A percentile compares a stretch with the other conserved stretches of the same genome.
Conservation (phyloP, 2,797 vertebrate species). For the Phyllotis vaccarum region DNA sequence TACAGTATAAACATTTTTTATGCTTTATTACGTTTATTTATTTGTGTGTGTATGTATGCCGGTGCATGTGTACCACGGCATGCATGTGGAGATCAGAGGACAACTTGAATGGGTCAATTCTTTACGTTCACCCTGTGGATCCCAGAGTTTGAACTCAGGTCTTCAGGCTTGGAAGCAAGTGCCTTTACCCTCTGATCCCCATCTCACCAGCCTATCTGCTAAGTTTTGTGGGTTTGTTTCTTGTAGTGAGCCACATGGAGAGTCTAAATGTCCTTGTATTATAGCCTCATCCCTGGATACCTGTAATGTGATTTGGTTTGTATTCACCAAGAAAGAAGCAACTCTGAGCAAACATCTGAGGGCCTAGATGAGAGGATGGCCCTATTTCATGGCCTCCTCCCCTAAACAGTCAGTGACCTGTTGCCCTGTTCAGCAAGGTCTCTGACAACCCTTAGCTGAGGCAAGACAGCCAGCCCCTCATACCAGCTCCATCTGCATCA, state of each 20-base stretch:
- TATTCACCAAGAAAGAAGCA: background rate
- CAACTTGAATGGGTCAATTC: background rate
- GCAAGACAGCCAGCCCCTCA: background rate
- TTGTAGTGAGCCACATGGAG: background rate
- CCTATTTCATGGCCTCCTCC: background rate
- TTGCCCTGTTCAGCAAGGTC: background rate
- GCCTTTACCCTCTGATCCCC: background rate
- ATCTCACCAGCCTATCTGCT: background rate
- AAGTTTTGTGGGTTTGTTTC: background rate
- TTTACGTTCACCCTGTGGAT: background rate
- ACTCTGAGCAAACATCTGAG: background rate
- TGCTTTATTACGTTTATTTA: background rate
- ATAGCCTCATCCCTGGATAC: background rate
- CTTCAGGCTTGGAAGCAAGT: background rate
- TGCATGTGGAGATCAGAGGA: background rate
- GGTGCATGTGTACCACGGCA: background rate
- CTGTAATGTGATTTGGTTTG: rapidly evolving
- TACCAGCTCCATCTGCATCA: background rate
- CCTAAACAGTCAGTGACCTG: rapidly evolving
- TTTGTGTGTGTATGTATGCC: background rate
- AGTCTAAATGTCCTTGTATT: background rate
- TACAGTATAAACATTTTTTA: background rate
- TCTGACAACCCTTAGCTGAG: background rate
- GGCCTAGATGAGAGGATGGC: background rate
- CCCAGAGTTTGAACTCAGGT: background rate